phyloP scores from a whole-genome alignment of 2,888 invertebrate genomes.

The Agrochola circellaris region DNA sequence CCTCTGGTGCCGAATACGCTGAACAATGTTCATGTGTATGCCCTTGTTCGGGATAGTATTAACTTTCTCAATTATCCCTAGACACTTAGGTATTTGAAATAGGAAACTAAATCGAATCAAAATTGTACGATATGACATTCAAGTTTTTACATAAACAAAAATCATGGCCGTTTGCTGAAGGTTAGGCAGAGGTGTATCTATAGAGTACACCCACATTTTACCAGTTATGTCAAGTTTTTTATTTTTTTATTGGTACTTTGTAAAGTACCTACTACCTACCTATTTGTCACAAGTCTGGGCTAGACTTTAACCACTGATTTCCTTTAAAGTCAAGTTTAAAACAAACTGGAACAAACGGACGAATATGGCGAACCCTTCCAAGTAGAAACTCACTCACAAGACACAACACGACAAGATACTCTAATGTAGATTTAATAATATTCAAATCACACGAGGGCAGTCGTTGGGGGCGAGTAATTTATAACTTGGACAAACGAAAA shows the following conservation, averaged over 20 bases:
- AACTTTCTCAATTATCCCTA: neutral
- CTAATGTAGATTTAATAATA: slow-evolving; percentile 82
- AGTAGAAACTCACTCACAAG: slow-evolving; percentile 58
- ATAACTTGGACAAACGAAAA: slow-evolving; percentile 84
- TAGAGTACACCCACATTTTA: neutral
- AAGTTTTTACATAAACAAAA: neutral
- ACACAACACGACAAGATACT: slow-evolving; percentile 70
- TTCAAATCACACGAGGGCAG: slow-evolving; percentile 78
- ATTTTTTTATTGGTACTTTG: too few relatives aligned
- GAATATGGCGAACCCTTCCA: slow-evolving; percentile 57
- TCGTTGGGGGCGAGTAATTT: slow-evolving; percentile 75
- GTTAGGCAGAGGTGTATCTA: neutral
- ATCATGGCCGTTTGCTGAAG: neutral
- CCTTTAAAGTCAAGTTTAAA: neutral
- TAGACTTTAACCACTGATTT: neutral
- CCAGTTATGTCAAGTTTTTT: neutral
- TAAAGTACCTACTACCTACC: neutral
- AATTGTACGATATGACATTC: neutral
- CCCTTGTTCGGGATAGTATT: slow-evolving; percentile 15
- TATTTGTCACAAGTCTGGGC: neutral
- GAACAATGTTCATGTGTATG: slow-evolving; percentile 57
- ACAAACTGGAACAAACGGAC: slow-evolving; percentile 32
- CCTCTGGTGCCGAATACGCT: slow-evolving; percentile 76
- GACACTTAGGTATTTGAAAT: neutral
- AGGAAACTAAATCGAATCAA: neutral